Evolutionary conservation across 2,888 invertebrate species (phyloP).

Genomic region (Drosophila putrida): DNA sequence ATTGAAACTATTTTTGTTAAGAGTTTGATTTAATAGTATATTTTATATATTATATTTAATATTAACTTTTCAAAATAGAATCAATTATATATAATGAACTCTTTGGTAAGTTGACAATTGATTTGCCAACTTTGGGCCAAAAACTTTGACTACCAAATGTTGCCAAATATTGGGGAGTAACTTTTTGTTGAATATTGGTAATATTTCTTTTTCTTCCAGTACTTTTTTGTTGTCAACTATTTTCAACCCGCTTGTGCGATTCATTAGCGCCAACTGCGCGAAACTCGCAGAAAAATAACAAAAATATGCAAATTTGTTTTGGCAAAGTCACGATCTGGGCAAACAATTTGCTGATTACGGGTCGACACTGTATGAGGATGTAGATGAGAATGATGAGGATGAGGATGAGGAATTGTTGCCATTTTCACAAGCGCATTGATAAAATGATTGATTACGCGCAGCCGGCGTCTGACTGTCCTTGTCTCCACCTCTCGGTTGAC

Average conservation of each 20-base stretch:
- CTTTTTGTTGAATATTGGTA: slow-evolving; percentile 20
- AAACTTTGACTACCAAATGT: slow-evolving; percentile 36
- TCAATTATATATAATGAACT: slow-evolving; percentile 5
- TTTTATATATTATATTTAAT: neutral
- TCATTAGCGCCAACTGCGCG: slow-evolving; percentile 79
- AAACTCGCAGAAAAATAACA: slow-evolving; percentile 66
- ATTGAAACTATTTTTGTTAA: too few species aligned
- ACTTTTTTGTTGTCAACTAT: slow-evolving; percentile 39
- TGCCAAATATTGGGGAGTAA: slow-evolving; percentile 26
- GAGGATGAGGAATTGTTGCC: slow-evolving; percentile 74
- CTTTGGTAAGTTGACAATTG: neutral
- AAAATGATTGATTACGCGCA: slow-evolving; percentile 83
- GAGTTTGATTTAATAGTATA: neutral
- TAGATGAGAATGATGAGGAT: slow-evolving; percentile 2
- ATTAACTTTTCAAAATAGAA: neutral
- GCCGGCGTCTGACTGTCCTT: slow-evolving; percentile 59
- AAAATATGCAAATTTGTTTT: slow-evolving; percentile 79
- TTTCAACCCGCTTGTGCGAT: slow-evolving; percentile 51
- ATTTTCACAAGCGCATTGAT: slow-evolving; percentile 82
- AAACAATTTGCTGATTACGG: slow-evolving; percentile 81
- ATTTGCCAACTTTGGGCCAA: slow-evolving; percentile 4
- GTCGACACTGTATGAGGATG: slow-evolving; percentile 18
- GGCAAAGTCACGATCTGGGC: slow-evolving; percentile 80
- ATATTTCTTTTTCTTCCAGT: slow-evolving; percentile 22
- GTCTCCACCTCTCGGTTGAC: slow-evolving; percentile 23